phyloP scores from a whole-genome alignment of 2,113 vertebrate species.

The Salvelinus alpinus region DNA sequence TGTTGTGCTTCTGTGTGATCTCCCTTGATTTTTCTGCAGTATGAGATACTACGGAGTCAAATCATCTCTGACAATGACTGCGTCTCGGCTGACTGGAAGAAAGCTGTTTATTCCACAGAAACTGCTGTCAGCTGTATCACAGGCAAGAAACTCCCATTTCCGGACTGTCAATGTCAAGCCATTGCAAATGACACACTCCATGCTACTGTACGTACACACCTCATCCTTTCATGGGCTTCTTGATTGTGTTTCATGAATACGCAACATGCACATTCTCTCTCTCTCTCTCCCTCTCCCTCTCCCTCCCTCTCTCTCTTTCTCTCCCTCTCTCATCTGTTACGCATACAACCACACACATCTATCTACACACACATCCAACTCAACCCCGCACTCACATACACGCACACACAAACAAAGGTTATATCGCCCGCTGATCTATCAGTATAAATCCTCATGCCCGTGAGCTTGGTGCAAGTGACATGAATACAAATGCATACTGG shows the following conservation, averaged over 20 bases:
- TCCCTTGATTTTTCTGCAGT: neutral
- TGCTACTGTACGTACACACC: neutral
- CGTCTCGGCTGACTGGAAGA: constrained; percentile 13
- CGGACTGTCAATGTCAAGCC: neutral
- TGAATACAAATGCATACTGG: constrained; percentile 61
- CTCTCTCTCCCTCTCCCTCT: too few relatives aligned
- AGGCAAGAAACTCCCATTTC: constrained; percentile 9
- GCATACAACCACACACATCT: neutral
- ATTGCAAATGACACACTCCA: neutral
- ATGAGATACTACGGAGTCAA: constrained; percentile 11
- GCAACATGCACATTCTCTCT: neutral
- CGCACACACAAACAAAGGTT: constrained; percentile 28
- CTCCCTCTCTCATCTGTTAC: too few relatives aligned
- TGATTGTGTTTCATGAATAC: neutral
- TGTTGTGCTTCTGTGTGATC: neutral
- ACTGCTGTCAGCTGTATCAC: constrained; percentile 27
- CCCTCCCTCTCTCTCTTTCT: too few relatives aligned
- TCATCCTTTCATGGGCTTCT: neutral
- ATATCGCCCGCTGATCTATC: constrained; percentile 40
- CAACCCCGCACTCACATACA: neutral
- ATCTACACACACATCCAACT: neutral
- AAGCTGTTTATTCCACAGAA: constrained; percentile 15
- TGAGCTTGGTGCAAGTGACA: constrained; percentile 39
- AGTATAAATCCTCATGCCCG: constrained; percentile 27
- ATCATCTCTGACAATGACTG: constrained; percentile 25